Evolutionary conservation across 1,140 invertebrate species (phyloP).

Genomic region (Tribolium castaneum): DNA sequence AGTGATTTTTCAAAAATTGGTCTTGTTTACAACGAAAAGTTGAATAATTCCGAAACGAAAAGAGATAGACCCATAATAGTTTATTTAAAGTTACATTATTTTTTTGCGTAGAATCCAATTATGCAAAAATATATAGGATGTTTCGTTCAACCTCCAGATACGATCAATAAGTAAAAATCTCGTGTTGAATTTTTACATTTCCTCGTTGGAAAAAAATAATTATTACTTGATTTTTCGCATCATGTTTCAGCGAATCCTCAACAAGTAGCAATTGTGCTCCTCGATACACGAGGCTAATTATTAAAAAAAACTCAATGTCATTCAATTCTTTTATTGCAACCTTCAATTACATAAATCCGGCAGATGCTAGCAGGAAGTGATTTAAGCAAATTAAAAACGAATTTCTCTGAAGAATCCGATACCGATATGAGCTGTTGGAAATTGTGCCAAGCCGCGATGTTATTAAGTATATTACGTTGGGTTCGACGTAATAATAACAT

Average conservation of each 20-base stretch:
- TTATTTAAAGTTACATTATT: too few species aligned
- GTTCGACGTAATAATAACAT: slow-evolving; percentile 23
- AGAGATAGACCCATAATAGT: too few species aligned
- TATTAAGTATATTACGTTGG: not conserved
- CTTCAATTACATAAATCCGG: not conserved
- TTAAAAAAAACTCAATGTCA: slow-evolving; percentile 26
- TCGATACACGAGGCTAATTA: slow-evolving; percentile 14
- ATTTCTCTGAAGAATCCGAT: not conserved
- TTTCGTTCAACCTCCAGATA: too few species aligned
- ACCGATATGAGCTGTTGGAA: not conserved
- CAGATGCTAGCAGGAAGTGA: not conserved
- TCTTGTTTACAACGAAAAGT: too few species aligned
- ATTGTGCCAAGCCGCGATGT: slow-evolving; percentile 15
- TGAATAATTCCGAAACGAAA: too few species aligned
- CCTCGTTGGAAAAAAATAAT: not conserved
- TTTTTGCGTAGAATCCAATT: too few species aligned
- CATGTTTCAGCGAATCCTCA: slow-evolving; percentile 5
- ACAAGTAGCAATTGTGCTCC: slow-evolving; percentile 1
- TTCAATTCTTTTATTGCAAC: not conserved
- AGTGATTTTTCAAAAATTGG: too few species aligned
- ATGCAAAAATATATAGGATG: too few species aligned
- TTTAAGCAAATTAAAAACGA: not conserved
- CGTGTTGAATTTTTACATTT: not conserved
- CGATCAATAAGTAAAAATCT: too few species aligned
- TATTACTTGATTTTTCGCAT: not conserved